A percentile compares a stretch with the other conserved stretches of the same genome.
Conservation (phyloP, 1,140 invertebrate genomes). For the Drosophila kepulauana region DNA sequence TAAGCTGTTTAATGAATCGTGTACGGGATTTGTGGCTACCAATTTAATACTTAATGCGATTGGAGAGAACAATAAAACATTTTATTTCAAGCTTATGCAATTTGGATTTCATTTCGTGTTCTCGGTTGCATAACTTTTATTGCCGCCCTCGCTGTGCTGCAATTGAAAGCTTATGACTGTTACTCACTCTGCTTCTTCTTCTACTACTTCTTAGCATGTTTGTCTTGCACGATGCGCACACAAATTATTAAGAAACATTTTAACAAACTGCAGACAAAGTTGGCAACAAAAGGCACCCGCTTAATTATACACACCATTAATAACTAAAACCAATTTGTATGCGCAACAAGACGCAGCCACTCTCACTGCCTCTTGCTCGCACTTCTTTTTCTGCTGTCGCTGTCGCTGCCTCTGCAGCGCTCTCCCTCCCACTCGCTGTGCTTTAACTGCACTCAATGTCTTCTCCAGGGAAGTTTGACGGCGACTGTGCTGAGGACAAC, state of each 20-base stretch:
- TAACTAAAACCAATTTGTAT: conserved; percentile 83
- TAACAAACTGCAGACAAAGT: conserved; percentile 80
- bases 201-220: not conserved
- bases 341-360: conserved; percentile 55
- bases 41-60: conserved; percentile 24
- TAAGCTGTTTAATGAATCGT: conserved; percentile 40
- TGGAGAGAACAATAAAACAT: not conserved
- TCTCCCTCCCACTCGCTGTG: not conserved
- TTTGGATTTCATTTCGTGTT: not conserved
- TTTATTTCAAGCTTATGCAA: not conserved
- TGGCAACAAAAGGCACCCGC: conserved; percentile 78
- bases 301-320: conserved; percentile 84
- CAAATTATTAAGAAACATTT: conserved; percentile 83
- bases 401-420: not conserved
- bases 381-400: too few species aligned
- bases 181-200: not conserved
- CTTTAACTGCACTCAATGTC: conserved; percentile 42
- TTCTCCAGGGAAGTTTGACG: conserved; percentile 36
- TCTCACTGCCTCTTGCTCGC: not conserved
- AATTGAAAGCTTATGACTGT: not conserved
- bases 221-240: conserved; percentile 61
- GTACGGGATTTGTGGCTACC: conserved; percentile 15
- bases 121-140: not conserved
- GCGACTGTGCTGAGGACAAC: conserved; percentile 30
- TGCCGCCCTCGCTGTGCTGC: conserved; percentile 1